phyloP scores from a whole-genome alignment of 2,888 invertebrate genomes.

The Drosophila buzzatii region DNA sequence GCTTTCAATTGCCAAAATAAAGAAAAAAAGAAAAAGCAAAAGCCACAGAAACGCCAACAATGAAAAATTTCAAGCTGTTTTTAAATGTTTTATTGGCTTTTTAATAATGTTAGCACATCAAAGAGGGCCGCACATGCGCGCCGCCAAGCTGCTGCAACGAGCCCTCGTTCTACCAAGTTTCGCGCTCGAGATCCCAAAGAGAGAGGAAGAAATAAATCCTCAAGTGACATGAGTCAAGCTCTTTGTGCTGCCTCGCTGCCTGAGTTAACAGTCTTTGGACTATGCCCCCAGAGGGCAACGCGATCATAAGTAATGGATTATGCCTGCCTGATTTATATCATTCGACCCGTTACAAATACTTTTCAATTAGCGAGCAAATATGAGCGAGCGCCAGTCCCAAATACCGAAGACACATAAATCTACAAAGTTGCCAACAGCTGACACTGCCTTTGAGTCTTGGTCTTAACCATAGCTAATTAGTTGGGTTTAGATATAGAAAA shows the following conservation, averaged over 20 bases:
- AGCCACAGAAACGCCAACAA: constrained; percentile 59
- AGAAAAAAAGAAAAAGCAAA: background rate
- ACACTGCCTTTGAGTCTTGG: background rate
- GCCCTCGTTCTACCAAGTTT: constrained; percentile 69
- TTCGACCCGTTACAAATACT: constrained; percentile 67
- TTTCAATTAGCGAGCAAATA: constrained; percentile 61
- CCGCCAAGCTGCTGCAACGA: constrained; percentile 21
- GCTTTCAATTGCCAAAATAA: constrained; percentile 73
- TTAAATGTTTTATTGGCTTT: constrained; percentile 80
- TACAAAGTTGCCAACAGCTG: background rate
- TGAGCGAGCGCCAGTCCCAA: constrained; percentile 59
- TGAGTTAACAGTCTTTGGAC: constrained; percentile 36
- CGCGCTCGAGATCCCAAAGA: constrained; percentile 64
- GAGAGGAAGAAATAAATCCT: constrained; percentile 82
- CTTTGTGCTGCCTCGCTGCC: constrained; percentile 55
- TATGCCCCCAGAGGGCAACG: constrained; percentile 13
- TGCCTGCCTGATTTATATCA: constrained; percentile 69
- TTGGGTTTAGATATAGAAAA: background rate
- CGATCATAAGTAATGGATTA: constrained; percentile 66
- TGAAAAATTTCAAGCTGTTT: constrained; percentile 82
- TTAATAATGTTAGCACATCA: constrained; percentile 81
- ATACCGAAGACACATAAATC: background rate
- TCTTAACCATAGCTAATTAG: background rate
- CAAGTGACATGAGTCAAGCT: constrained; percentile 78
- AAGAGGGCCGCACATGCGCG: constrained; percentile 71